A percentile compares a stretch with the other conserved stretches of the same genome.
These are phyloP conservation scores for Trachythela sp. DNA, from an alignment of 64 coral and sea anemone species.

Conservation along the genomic window DNA sequence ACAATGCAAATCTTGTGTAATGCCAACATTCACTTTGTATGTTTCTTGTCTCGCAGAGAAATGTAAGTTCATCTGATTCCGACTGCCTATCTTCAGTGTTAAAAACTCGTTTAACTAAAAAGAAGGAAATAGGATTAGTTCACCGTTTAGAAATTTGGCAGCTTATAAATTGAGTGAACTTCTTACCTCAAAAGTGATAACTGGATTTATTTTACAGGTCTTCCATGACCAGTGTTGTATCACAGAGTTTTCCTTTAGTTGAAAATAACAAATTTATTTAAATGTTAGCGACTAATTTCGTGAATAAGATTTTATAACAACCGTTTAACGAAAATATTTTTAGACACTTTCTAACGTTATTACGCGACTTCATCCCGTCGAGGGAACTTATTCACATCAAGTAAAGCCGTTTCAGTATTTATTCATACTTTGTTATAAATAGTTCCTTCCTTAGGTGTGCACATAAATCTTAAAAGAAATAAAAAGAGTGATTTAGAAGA, in stretches of 20 bases:
- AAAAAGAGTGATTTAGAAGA: neutral
- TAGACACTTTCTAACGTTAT: no score
- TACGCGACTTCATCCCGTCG: no score
- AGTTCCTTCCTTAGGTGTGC: neutral
- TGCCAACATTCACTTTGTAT: neutral
- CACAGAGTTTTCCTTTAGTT: neutral
- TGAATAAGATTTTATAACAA: no score
- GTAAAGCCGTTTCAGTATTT: no score
- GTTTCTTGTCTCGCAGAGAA: neutral
- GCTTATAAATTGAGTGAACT: neutral
- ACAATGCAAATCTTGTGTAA: neutral
- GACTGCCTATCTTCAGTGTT: neutral
- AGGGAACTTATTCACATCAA: no score
- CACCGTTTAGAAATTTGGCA: neutral
- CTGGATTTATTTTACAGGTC: neutral
- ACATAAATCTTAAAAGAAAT: neutral
- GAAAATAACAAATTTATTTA: neutral
- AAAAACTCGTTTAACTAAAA: constrained; percentile 4
- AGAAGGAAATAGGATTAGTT: neutral
- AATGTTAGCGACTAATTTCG: neutral
- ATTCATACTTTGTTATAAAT: constrained; percentile 13
- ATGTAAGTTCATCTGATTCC: neutral
- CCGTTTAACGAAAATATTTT: no score
- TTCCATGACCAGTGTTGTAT: neutral
- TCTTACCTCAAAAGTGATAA: neutral